Evolutionary conservation across 1,140 invertebrate species (phyloP).

Genomic region (Lepidostoma basale): DNA sequence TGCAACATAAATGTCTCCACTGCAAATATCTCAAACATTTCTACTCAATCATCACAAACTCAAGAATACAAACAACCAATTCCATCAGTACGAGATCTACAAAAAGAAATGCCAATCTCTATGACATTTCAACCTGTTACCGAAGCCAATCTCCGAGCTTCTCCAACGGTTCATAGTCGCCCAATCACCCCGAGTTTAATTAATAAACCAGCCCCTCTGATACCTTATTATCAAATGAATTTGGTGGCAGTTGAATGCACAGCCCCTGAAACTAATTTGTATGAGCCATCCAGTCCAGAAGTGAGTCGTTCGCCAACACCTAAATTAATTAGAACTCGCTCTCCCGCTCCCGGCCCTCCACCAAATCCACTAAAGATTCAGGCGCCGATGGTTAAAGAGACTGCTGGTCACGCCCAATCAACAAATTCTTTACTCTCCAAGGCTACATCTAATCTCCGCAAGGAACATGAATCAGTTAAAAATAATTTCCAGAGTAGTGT

Average conservation of each 20-base stretch:
- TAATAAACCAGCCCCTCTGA: slow-evolving; percentile 68
- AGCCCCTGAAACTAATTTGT: slow-evolving; percentile 61
- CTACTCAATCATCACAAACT: slow-evolving; percentile 29
- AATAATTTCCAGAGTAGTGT: slow-evolving; percentile 45
- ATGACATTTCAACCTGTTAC: slow-evolving; percentile 66
- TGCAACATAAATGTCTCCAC: too few relatives aligned
- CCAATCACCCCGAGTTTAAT: slow-evolving; percentile 67
- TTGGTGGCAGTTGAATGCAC: slow-evolving; percentile 64
- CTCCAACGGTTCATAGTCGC: slow-evolving; percentile 54
- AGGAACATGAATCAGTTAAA: slow-evolving; percentile 50
- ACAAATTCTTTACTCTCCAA: slow-evolving; percentile 49
- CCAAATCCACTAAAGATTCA: slow-evolving; percentile 64
- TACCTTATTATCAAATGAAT: slow-evolving; percentile 71
- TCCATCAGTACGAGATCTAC: slow-evolving; percentile 45
- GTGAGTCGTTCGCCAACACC: slow-evolving; percentile 65
- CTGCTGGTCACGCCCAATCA: slow-evolving; percentile 45
- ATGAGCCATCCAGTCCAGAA: slow-evolving; percentile 62
- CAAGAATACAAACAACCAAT: slow-evolving; percentile 17
- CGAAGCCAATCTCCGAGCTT: slow-evolving; percentile 56
- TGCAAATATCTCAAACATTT: slow-evolving; percentile 17
- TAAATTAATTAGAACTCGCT: slow-evolving; percentile 56
- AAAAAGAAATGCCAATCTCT: slow-evolving; percentile 52
- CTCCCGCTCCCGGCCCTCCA: slow-evolving; percentile 66
- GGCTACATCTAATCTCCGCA: slow-evolving; percentile 50
- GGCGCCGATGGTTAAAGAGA: slow-evolving; percentile 62